phyloP scores from a whole-genome alignment of 2,888 invertebrate genomes.

The Tetropium fuscum region DNA sequence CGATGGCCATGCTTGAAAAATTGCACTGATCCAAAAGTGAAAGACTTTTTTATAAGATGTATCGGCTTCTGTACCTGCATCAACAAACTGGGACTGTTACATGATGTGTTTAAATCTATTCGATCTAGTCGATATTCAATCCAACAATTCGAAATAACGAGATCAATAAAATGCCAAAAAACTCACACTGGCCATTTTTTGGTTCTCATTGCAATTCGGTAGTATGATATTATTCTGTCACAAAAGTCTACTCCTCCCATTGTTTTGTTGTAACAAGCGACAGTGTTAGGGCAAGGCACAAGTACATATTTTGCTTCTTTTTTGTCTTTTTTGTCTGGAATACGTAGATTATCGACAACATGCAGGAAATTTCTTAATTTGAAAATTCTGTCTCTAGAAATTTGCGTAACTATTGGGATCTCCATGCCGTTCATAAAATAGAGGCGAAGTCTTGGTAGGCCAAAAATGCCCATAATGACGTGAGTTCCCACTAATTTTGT shows the following conservation, averaged over 20 bases:
- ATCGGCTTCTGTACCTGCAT: too few species aligned
- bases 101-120: too few species aligned
- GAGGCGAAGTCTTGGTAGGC: neutral
- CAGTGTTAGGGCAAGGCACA: neutral
- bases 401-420: neutral
- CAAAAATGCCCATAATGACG: neutral
- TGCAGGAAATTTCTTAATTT: neutral
- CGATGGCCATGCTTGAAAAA: too few species aligned
- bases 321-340: neutral
- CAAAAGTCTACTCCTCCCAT: conserved; percentile 1
- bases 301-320: neutral
- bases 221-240: conserved; percentile 10
- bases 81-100: too few species aligned
- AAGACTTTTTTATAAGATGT: too few species aligned
- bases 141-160: conserved; percentile 9
- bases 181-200: conserved; percentile 13
- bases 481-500: neutral
- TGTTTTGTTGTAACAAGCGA: neutral
- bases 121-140: conserved; percentile 9
- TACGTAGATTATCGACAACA: neutral
- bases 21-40: too few species aligned
- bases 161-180: conserved; percentile 8
- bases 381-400: neutral
- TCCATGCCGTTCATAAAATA: neutral
- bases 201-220: conserved; percentile 7